These are phyloP conservation scores for Papilio glaucus DNA, from an alignment of 1,140 invertebrate genomes.

Conservation along the genomic window DNA sequence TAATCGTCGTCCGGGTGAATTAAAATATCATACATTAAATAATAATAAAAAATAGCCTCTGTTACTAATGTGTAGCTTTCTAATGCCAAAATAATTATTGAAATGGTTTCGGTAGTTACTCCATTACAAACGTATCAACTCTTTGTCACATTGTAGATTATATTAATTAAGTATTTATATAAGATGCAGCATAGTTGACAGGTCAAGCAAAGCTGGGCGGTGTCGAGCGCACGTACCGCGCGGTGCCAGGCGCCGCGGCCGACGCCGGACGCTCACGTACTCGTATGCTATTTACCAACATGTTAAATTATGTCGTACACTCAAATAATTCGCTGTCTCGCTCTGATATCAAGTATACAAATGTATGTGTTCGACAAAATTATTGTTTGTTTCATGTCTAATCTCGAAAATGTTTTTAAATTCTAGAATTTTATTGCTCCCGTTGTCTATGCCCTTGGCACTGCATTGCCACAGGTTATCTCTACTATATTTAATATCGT, in stretches of 20 bases:
- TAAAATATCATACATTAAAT: too few species aligned
- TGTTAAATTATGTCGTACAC: neutral
- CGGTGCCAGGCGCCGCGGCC: constrained; percentile 23
- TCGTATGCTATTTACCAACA: neutral
- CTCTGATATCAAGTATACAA: neutral
- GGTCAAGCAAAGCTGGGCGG: neutral
- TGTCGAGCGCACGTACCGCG: neutral
- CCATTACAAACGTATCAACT: too few species aligned
- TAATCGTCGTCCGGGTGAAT: too few species aligned
- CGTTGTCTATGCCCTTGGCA: too few species aligned
- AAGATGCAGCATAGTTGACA: constrained; percentile 15
- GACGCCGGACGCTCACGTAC: neutral
- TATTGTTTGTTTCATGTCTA: neutral
- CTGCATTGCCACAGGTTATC: neutral
- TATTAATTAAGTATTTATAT: neutral
- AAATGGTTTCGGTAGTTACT: too few species aligned
- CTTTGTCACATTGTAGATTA: neutral
- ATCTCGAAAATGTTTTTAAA: neutral
- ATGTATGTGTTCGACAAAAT: neutral
- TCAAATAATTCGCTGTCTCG: neutral
- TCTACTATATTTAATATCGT: neutral
- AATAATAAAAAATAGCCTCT: too few species aligned
- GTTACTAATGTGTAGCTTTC: too few species aligned
- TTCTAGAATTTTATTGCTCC: neutral
- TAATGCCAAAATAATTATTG: too few species aligned